These are phyloP conservation scores for Pelecanoides urinatrix DNA, from an alignment of 2,113 vertebrate genomes.

Conservation along the genomic window DNA sequence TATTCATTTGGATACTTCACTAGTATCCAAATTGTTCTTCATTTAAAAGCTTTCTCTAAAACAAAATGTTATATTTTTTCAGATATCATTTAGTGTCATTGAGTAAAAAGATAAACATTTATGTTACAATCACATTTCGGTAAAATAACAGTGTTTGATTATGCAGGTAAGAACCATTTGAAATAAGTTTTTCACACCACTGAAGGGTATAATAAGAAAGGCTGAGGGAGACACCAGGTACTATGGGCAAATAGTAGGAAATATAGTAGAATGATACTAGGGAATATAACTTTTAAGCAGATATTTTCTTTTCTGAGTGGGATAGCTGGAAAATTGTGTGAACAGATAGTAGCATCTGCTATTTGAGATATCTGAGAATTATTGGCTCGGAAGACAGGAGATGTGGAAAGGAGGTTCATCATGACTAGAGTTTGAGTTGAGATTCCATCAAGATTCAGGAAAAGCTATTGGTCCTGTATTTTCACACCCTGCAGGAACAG, in stretches of 20 bases:
- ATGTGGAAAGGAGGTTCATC: background rate
- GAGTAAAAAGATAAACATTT: background rate
- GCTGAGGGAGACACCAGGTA: background rate
- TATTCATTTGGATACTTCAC: background rate
- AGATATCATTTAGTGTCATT: background rate
- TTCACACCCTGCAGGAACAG: background rate
- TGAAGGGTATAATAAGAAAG: background rate
- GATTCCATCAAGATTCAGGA: background rate
- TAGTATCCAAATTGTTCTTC: background rate
- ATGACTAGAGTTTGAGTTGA: background rate
- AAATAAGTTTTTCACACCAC: background rate
- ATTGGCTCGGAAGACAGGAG: background rate
- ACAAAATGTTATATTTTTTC: background rate
- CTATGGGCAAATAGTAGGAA: background rate
- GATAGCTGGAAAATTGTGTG: background rate
- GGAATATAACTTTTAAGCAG: background rate
- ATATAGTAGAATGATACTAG: background rate
- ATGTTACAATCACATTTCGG: background rate
- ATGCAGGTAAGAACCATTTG: background rate
- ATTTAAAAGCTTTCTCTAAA: background rate
- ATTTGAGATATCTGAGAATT: background rate
- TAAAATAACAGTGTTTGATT: background rate
- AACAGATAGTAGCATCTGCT: background rate
- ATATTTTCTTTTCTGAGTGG: background rate
- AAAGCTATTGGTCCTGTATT: background rate